Base-by-base conservation (phyloP, 1,140 invertebrate genomes). In the Sitophilus oryzae region DNA sequence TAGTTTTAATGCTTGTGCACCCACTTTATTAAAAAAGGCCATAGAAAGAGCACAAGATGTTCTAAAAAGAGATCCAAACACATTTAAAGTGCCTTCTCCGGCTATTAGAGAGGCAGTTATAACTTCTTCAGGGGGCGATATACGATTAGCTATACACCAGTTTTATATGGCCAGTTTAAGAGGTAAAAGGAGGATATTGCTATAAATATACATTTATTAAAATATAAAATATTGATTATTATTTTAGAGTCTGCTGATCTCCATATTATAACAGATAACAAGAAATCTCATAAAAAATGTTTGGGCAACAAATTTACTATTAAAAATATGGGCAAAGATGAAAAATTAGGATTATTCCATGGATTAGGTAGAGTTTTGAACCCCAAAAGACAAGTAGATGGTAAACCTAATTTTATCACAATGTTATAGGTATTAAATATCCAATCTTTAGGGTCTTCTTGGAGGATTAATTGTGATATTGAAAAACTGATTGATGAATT, bases 311-410 rank as follows among this genome's bases (percentile, higher is more conserved):
- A 45, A 18, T 18, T 18, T 19, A 76, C 74, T 58, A 71, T 81
- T 22, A 74, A 76, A 59, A 74, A 73, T 6, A 70, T 82, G 61
- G 74, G 74, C 3, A 78, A 83, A 61, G 83, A 85, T 68, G 81
- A 86, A 68, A 79, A 72, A 44, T 75, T 88, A 16, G 81, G 80
- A 25, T 76, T 88, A 52, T 74, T 88, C 62, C 86, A 88, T 73
- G 83, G 82, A 0, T 72, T 88, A 6, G 86, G 86, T n/a, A 74
- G 82, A 65, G 83, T 88, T 2, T 76, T 86, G 18, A 86, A 88
- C 77, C 85, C 86, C 16, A 89, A 87, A 78, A 77, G 82, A 80
- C 77, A 70, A 52, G 62, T 56, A 38, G 48, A 41, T 35, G 55
- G 55, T 51, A 47, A 11, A 9, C 16, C 40, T 20, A 16, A 3